A percentile compares a stretch with the other conserved stretches of the same genome.
phyloP scores from a whole-genome alignment of 1,140 invertebrate species.

The Chelonus insularis region DNA sequence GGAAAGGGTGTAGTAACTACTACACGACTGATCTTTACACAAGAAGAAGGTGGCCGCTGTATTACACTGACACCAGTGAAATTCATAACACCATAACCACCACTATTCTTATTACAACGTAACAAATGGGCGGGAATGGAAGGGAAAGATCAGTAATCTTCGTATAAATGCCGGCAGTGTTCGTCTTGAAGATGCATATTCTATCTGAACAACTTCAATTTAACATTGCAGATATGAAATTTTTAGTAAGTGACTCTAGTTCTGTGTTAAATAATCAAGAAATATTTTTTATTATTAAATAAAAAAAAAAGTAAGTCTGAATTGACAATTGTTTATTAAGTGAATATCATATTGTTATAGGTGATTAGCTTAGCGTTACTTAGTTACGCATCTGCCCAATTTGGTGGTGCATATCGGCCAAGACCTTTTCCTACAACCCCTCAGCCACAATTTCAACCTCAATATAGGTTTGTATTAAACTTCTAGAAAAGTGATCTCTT shows the following conservation, averaged over 20 bases:
- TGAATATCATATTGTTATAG: conserved; percentile 37
- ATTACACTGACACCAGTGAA: conserved; percentile 2
- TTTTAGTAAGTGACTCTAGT: conserved; percentile 48
- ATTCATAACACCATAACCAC: background rate
- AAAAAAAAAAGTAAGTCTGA: background rate
- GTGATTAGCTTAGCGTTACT: conserved; percentile 44
- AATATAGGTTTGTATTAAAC: conserved; percentile 36
- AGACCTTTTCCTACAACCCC: conserved; percentile 39
- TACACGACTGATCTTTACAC: conserved; percentile 6
- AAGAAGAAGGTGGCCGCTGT: background rate
- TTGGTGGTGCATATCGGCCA: conserved; percentile 36
- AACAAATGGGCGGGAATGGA: conserved; percentile 37
- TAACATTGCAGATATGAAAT: conserved; percentile 42
- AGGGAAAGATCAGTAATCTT: conserved; percentile 53
- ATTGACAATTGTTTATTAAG: conserved; percentile 2
- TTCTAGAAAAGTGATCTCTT: background rate
- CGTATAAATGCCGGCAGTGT: conserved; percentile 52
- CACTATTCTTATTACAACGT: conserved; percentile 3
- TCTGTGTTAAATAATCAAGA: background rate
- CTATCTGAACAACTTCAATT: conserved; percentile 49
- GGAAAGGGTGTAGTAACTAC: background rate
- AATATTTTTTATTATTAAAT: background rate
- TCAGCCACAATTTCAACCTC: conserved; percentile 38
- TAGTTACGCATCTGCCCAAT: conserved; percentile 46
- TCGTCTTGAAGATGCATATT: conserved; percentile 49